These are phyloP conservation scores for Nipponia nippon DNA, from an alignment of 2,113 vertebrate genomes.

Conservation along the genomic window DNA sequence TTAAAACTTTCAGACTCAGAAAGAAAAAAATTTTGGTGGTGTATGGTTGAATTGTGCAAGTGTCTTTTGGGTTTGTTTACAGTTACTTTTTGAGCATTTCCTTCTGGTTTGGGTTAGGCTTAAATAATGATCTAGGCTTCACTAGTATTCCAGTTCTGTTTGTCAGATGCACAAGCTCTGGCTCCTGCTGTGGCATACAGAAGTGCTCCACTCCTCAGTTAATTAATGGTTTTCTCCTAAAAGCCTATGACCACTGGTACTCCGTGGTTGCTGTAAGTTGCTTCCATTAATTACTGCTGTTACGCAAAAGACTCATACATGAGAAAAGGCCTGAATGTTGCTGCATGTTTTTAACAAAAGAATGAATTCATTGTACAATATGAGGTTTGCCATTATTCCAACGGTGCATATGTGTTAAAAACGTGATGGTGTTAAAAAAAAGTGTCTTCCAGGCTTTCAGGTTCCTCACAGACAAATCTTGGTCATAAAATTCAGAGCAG, in stretches of 20 bases:
- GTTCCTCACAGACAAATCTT: background rate
- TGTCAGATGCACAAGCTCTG: background rate
- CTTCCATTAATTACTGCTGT: background rate
- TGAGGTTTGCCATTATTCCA: background rate
- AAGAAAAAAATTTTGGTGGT: background rate
- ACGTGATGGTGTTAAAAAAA: background rate
- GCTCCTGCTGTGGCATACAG: background rate
- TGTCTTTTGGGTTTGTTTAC: background rate
- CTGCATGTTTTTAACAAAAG: background rate
- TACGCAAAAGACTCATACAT: background rate
- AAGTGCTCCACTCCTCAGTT: background rate
- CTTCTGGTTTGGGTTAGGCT: background rate
- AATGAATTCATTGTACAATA: background rate
- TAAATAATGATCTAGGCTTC: background rate
- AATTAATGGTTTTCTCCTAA: background rate
- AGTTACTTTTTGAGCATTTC: background rate
- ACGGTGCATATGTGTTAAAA: background rate
- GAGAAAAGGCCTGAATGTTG: background rate
- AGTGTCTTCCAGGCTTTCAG: background rate
- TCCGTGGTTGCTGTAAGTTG: background rate
- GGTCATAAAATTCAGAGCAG: constrained; percentile 16
- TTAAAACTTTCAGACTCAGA: background rate
- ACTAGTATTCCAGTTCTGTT: background rate
- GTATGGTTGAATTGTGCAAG: background rate
- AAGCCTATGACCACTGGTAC: background rate